Conservation (phyloP, 2,888 invertebrate genomes). For the Epistrophe grossulariae region DNA sequence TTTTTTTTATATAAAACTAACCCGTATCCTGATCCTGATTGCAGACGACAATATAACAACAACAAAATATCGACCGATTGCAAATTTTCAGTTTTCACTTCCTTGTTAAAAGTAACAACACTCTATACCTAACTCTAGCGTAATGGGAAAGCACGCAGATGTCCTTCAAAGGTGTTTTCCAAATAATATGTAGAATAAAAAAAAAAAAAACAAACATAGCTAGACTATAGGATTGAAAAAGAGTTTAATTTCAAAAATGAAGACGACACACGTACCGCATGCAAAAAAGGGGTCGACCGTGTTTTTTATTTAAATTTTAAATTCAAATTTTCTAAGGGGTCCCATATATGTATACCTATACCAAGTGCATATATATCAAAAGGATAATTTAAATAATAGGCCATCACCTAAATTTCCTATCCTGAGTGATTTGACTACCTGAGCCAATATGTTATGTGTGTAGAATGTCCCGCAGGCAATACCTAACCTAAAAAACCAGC, state of each 20-base stretch:
- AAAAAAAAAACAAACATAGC: slow-evolving; percentile 27
- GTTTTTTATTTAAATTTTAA: slow-evolving; percentile 73
- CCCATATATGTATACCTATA: slow-evolving; percentile 29
- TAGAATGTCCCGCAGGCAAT: slow-evolving; percentile 55
- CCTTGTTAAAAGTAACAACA: slow-evolving; percentile 60
- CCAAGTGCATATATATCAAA: slow-evolving; percentile 54
- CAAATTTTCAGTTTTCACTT: slow-evolving; percentile 75
- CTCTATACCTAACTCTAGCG: not conserved
- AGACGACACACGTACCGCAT: slow-evolving; percentile 74
- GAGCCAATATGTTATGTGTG: slow-evolving; percentile 13
- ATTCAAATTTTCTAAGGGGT: slow-evolving; percentile 71
- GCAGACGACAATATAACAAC: slow-evolving; percentile 1
- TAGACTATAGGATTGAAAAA: slow-evolving; percentile 48
- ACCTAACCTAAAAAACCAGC: slow-evolving; percentile 14
- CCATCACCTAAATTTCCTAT: slow-evolving; percentile 62
- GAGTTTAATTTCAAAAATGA: slow-evolving; percentile 75
- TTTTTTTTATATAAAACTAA: slow-evolving; percentile 46
- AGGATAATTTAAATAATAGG: slow-evolving; percentile 76
- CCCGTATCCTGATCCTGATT: slow-evolving; percentile 64
- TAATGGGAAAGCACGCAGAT: slow-evolving; percentile 81
- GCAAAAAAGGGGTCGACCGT: slow-evolving; percentile 78
- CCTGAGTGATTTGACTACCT: slow-evolving; percentile 63
- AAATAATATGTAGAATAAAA: slow-evolving; percentile 34
- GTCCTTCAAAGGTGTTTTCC: slow-evolving; percentile 80
- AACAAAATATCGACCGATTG: slow-evolving; percentile 62